Evolutionary conservation across 1,140 invertebrate genomes (phyloP).

Genomic region (Neodiprion fabricii): DNA sequence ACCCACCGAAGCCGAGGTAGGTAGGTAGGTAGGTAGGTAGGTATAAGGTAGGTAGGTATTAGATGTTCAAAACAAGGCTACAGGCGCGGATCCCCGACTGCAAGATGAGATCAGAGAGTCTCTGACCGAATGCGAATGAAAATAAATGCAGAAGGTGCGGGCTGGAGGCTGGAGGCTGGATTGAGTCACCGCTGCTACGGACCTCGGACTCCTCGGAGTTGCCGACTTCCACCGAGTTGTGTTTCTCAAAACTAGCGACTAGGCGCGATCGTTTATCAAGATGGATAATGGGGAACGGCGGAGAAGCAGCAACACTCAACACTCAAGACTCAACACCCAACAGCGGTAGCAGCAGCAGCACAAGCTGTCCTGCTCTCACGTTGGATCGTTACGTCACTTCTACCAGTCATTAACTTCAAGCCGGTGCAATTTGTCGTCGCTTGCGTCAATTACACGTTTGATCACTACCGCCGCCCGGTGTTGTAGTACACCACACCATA

Average conservation of each 20-base stretch:
- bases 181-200: too few species aligned
- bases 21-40: neutral
- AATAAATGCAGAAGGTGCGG: too few species aligned
- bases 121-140: neutral
- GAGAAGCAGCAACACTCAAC: too few species aligned
- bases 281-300: too few species aligned
- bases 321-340: too few species aligned
- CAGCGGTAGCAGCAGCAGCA: neutral
- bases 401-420: too few species aligned
- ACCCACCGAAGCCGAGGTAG: neutral
- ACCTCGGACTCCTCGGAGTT: too few species aligned
- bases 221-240: too few species aligned
- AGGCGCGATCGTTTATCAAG: too few species aligned
- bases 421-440: too few species aligned
- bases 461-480: neutral
- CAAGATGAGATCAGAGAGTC: neutral
- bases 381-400: neutral
- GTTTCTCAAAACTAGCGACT: too few species aligned
- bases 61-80: neutral
- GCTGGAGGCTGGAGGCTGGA: neutral
- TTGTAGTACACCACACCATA: too few species aligned
- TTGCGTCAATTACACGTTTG: neutral
- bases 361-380: neutral
- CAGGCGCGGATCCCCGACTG: neutral
- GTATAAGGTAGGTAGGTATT: neutral